These are phyloP conservation scores for Phylloscopus whistleri DNA, from an alignment of 2,113 vertebrate species.

Conservation along the genomic window DNA sequence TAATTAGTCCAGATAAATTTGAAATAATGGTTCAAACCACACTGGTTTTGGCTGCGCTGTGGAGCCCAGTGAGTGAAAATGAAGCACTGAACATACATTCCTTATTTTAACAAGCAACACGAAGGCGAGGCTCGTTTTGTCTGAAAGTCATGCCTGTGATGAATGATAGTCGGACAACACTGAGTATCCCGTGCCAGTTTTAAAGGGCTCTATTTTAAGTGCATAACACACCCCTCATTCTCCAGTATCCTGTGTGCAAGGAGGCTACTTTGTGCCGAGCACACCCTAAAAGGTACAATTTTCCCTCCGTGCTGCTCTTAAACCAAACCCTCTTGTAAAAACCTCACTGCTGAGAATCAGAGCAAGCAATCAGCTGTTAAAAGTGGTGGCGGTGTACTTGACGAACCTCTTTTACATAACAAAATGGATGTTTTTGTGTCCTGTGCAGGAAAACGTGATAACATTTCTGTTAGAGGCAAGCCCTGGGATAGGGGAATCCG, in stretches of 20 bases:
- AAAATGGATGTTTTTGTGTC: not conserved
- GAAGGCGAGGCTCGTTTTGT: not conserved
- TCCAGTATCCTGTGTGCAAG: not conserved
- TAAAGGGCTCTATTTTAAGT: conserved; percentile 4
- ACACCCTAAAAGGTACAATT: not conserved
- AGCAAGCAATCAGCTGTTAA: not conserved
- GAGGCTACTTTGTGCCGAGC: not conserved
- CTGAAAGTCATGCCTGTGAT: not conserved
- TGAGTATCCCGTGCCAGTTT: not conserved
- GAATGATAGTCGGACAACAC: not conserved
- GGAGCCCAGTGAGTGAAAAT: not conserved
- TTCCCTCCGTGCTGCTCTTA: not conserved
- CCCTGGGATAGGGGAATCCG: not conserved
- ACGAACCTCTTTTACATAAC: not conserved
- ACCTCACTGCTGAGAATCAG: not conserved
- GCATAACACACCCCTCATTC: not conserved
- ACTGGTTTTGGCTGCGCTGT: not conserved
- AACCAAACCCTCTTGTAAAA: not conserved
- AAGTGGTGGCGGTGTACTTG: not conserved
- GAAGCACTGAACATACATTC: not conserved
- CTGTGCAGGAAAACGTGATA: not conserved
- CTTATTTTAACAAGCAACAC: not conserved
- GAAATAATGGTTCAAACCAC: not conserved
- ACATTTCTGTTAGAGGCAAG: not conserved
- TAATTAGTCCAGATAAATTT: not conserved